A percentile compares a stretch with the other conserved stretches of the same genome.
phyloP scores from a whole-genome alignment of 2,888 invertebrate genomes.

The Leptopilina drosophilae region DNA sequence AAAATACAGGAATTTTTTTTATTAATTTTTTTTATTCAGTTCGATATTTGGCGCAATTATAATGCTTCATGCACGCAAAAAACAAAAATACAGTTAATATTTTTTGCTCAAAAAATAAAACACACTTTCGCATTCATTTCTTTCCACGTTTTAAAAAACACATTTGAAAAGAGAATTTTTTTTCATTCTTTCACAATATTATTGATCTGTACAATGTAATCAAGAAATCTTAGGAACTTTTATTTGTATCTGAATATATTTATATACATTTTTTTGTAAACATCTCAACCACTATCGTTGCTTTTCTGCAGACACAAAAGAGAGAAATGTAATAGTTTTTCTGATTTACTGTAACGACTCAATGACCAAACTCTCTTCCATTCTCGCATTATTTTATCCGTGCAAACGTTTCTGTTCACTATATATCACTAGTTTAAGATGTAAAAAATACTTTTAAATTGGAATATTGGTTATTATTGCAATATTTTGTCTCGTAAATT shows the following conservation, averaged over 20 bases:
- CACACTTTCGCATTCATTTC: not conserved
- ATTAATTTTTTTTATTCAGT: not conserved
- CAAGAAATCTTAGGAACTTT: not conserved
- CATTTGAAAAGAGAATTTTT: not conserved
- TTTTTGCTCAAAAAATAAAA: not conserved
- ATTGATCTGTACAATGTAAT: slow-evolving; percentile 4
- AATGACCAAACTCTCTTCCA: not conserved
- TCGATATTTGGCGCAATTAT: not conserved
- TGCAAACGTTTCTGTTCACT: not conserved
- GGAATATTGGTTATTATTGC: too few species aligned
- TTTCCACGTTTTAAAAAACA: not conserved
- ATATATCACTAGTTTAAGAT: slow-evolving; percentile 6
- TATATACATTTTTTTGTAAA: not conserved
- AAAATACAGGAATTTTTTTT: slow-evolving; percentile 71
- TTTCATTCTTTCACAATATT: not conserved
- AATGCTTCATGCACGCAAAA: not conserved
- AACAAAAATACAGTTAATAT: not conserved
- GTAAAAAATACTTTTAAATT: slow-evolving; percentile 3
- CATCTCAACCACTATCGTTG: not conserved
- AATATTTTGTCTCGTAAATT: not conserved
- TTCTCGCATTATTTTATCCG: slow-evolving; percentile 1
- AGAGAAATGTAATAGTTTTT: slow-evolving; percentile 1
- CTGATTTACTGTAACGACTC: slow-evolving; percentile 19
- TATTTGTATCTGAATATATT: not conserved
- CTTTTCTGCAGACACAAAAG: not conserved